Evolutionary conservation across 2,113 vertebrate species (phyloP), one percentile per base, ranked within the genome.

Genomic region (Rhinichthys klamathensis): DNA sequence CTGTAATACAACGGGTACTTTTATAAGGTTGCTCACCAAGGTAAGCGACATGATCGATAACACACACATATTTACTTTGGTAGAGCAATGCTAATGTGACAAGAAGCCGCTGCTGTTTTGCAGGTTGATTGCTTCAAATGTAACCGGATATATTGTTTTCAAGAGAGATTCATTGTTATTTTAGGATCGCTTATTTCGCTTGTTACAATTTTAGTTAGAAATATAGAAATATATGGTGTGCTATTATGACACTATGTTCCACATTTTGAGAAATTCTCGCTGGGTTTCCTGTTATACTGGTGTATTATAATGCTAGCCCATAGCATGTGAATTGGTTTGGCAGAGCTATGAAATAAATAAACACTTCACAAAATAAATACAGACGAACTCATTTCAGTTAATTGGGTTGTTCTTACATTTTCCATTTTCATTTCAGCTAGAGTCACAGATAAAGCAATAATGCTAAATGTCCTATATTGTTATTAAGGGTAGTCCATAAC

Each of bases 231-330:
- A 1, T 80, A 15, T 80, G 38, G 4, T 65, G 58, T 46, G n/a
- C 30, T 46, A 80, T 46, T 46, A 30, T 80, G 38, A 13, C 76
- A 41, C 11, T 9, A 23, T 38, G 30, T 60, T 15, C 16, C 7
- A 46, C 6, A 61, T 41, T 61, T 44, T 9, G 12, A 78, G 16
- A 60, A 15, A 61, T 25, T 38, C 0, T 12, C n/a, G 13, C n/a
- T 46, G 78, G 15, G 44, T 44, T 65, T 46, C 15, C 58, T 80
- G 13, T 30, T 63, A 6, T 61, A 5, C 35, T 13, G n/a, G 15
- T 16, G 32, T 60, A 79, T 38, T 79, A 27, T 65, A 38, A 80
- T 65, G 78, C 38, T 80, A 80, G 38, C 38, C 1, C 12, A n/a
- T 63, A 79, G 35, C 35, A n/a, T 79, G 12, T 11, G 27, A 5